Evolutionary conservation across 1,140 invertebrate species (phyloP).

Genomic region (Psix sp.): DNA sequence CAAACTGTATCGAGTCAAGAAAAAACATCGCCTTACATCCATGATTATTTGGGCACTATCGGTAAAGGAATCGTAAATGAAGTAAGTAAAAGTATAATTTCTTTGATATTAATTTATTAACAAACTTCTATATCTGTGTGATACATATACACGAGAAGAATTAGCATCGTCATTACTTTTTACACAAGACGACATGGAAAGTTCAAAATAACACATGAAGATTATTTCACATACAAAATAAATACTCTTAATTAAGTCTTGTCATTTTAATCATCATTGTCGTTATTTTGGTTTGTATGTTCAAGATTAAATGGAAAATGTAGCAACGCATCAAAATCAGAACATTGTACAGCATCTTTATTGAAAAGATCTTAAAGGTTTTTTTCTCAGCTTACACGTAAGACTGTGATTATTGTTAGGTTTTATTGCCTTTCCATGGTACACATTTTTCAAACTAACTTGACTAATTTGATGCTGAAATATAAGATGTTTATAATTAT

Average conservation of each 20-base stretch:
- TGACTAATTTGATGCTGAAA: no score
- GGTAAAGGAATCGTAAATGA: slow-evolving; percentile 68
- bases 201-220: slow-evolving; percentile 19
- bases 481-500: no score
- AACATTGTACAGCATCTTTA: no score
- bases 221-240: slow-evolving; percentile 55
- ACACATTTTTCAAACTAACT: no score
- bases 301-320: slow-evolving; percentile 14
- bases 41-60: slow-evolving; percentile 64
- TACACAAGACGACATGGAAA: slow-evolving; percentile 27
- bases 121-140: slow-evolving; percentile 45
- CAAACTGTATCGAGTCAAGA: slow-evolving; percentile 63
- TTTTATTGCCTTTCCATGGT: no score
- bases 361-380: no score
- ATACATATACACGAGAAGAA: slow-evolving; percentile 52
- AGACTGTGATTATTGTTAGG: no score
- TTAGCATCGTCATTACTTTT: slow-evolving; percentile 20
- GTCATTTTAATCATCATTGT: slow-evolving; percentile 43
- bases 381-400: no score
- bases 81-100: slow-evolving; percentile 60
- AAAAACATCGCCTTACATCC: slow-evolving; percentile 48
- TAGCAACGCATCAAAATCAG: slow-evolving; percentile 7
- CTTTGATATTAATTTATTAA: slow-evolving; percentile 52
- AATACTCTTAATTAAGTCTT: slow-evolving; percentile 62
- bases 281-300: slow-evolving; percentile 20